These are phyloP conservation scores for Lepisosteus oculatus DNA, from an alignment of 2,113 vertebrate genomes.

Conservation along the genomic window DNA sequence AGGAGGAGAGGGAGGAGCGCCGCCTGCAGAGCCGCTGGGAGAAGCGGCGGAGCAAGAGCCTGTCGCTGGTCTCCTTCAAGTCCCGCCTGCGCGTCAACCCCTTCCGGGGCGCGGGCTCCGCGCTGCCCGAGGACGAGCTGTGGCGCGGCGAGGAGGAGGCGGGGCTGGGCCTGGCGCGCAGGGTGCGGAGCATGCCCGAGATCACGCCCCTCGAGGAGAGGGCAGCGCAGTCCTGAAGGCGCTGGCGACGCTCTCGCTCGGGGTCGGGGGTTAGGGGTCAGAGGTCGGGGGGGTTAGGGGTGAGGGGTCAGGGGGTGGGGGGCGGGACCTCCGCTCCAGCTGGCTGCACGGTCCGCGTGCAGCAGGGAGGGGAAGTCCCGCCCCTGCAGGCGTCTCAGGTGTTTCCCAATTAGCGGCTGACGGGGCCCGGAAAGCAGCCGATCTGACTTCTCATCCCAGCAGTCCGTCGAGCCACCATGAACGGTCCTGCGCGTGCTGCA, in stretches of 20 bases:
- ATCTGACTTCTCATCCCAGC: too few relatives aligned
- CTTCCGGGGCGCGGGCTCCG: constrained; percentile 51
- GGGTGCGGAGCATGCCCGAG: constrained; percentile 71
- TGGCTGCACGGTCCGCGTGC: too few relatives aligned
- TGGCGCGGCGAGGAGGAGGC: constrained; percentile 58
- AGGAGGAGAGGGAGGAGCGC: constrained; percentile 36
- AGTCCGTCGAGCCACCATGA: too few relatives aligned
- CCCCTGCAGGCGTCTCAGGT: too few relatives aligned
- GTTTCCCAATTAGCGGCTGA: too few relatives aligned
- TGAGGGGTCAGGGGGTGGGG: background rate
- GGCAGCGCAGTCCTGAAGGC: constrained; percentile 39
- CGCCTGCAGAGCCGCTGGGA: constrained; percentile 20
- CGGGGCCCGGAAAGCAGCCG: too few relatives aligned
- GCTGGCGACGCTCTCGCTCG: too few relatives aligned
- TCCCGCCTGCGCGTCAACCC: constrained; percentile 57
- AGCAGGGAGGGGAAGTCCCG: too few relatives aligned
- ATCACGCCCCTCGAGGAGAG: constrained; percentile 60
- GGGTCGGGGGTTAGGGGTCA: too few relatives aligned
- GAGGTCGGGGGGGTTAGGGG: background rate
- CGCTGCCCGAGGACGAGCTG: constrained; percentile 60
- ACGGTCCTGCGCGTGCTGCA: too few relatives aligned
- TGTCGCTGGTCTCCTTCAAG: constrained; percentile 65
- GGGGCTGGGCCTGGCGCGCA: constrained; percentile 41
- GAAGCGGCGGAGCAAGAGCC: constrained; percentile 69
- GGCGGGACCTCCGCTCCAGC: too few relatives aligned